Percentiles rank a stretch among this genome's conserved stretches.
phyloP scores from a whole-genome alignment of 2,113 vertebrate genomes.

The Charadrius vociferus region DNA sequence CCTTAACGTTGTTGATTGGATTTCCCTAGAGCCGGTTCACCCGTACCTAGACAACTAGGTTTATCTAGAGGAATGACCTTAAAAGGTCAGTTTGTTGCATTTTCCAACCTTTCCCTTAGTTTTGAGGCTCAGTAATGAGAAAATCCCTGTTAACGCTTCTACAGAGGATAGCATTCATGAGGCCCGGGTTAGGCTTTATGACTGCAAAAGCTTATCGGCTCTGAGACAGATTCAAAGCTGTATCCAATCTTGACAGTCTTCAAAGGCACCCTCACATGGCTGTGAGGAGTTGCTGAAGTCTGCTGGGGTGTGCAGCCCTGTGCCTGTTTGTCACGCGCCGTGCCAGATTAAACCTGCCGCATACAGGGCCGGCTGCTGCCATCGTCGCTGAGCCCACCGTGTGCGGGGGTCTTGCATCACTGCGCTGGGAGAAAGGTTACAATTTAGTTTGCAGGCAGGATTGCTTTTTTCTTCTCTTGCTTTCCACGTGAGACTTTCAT shows the following conservation, averaged over 20 bases:
- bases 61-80: background rate
- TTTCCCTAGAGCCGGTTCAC: background rate
- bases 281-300: background rate
- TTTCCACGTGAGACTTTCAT: background rate
- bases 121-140: background rate
- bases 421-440: background rate
- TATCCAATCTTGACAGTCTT: background rate
- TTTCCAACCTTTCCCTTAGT: background rate
- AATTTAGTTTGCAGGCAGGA: background rate
- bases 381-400: background rate
- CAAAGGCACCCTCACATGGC: background rate
- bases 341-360: background rate
- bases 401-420: rapidly evolving
- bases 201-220: background rate
- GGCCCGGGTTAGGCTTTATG: background rate
- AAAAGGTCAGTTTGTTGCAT: background rate
- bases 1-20: background rate
- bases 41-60: background rate
- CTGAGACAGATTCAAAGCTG: background rate
- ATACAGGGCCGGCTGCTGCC: background rate
- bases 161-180: background rate
- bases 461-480: background rate
- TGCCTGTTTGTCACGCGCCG: background rate
- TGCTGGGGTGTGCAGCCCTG: background rate
- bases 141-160: background rate